Percentiles rank a stretch among this genome's conserved stretches.
These are phyloP conservation scores for Spisula subtruncata DNA, from an alignment of 2,888 invertebrate genomes.

Conservation along the genomic window DNA sequence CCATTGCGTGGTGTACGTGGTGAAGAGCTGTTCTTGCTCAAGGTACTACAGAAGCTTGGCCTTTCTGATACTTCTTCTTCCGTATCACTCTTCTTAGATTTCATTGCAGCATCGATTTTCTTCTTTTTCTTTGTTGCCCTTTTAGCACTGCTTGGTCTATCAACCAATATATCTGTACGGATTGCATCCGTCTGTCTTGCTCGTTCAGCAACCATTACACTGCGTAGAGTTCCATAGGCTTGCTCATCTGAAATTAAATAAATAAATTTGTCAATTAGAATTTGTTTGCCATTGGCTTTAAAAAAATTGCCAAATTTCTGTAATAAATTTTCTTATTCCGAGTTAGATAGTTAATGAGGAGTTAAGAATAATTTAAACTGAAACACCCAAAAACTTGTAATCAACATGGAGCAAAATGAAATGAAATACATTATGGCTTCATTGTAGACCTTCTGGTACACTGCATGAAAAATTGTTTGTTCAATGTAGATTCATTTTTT, in stretches of 20 bases:
- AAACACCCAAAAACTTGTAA: too few species aligned
- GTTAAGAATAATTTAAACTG: too few species aligned
- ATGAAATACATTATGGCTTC: too few species aligned
- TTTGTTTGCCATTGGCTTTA: too few species aligned
- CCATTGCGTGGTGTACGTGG: conserved; percentile 49
- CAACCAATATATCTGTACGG: conserved; percentile 65
- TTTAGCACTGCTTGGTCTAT: conserved; percentile 58
- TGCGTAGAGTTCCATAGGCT: conserved; percentile 73
- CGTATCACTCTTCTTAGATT: conserved; percentile 62
- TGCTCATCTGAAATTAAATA: conserved; percentile 62
- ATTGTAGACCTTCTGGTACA: too few species aligned
- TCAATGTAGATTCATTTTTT: too few species aligned
- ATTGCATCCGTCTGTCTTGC: conserved; percentile 66
- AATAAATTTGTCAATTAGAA: neutral
- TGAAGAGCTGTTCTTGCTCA: conserved; percentile 34
- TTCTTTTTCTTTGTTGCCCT: conserved; percentile 64
- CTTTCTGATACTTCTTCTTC: conserved; percentile 69
- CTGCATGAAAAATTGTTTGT: too few species aligned
- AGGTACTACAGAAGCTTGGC: conserved; percentile 55
- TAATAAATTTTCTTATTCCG: too few species aligned
- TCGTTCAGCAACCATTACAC: conserved; percentile 71
- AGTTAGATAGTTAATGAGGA: too few species aligned
- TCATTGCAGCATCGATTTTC: conserved; percentile 55
- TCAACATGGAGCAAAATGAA: too few species aligned
- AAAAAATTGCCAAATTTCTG: too few species aligned